Base-by-base conservation (phyloP, 2,113 vertebrate species). In the Patagioenas fasciata region DNA sequence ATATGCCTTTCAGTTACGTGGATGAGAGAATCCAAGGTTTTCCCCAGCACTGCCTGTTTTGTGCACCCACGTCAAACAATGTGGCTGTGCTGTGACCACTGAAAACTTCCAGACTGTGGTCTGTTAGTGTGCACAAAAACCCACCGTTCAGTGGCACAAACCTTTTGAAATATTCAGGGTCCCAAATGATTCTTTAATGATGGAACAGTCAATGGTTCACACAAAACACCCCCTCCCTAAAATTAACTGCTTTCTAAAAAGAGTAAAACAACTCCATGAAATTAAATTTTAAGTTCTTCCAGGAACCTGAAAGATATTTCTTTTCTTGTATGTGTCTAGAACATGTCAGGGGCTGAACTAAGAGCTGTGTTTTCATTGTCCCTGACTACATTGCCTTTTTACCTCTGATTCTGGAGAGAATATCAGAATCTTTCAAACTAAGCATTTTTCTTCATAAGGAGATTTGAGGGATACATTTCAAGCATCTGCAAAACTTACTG, bases 31-130 rank as follows among this genome's bases (percentile, higher is more conserved):
- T n/a, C 26, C 34, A 57, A 38, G 18, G 26, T 53, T 88, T 83
- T 78, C 17, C n/a, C 7, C 21, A 36, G 25, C 44, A 16, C 6
- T 60, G 19, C 32, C 26, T 67, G 4, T 50, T 80, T 15, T 16
- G 19, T 65, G 50, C 13, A 54, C 3, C 5, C 2, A 1, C 47
- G 31, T 77, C 21, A 40, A 57, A 40, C 24, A 75, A 19, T 5
- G 1, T 5, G 5, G 6, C 40, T 67, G 6, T 60, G 47, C 48
- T 80, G 24, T 80, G 31, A 24, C 29, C 0, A 0, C 65, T 69
- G 62, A 40, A 85, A 80, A 5, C 21, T 36, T 87, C 24, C 44
- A 50, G 15, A 23, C 65, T 74, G 38, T 38, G 32, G 6, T 82
- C 44, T 83, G 21, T 61, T 66, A 44, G 13, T 0, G 0, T 57